Conservation (phyloP, 2,888 invertebrate genomes). For the Phragmatobia fuliginosa region DNA sequence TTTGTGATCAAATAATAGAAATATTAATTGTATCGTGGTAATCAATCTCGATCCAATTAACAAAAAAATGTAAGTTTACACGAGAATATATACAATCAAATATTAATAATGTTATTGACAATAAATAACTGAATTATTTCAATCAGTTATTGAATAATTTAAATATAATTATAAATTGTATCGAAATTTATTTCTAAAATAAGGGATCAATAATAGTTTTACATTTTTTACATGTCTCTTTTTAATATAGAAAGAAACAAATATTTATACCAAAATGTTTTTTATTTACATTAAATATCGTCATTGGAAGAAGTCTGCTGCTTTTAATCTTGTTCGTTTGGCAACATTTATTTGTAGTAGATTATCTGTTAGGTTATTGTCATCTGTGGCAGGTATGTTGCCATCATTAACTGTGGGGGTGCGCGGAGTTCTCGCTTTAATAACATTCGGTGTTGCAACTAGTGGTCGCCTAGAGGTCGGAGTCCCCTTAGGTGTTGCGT, state of each 20-base stretch:
- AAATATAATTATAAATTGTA: too few species aligned
- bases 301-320: slow-evolving; percentile 92
- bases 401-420: slow-evolving; percentile 36
- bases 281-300: slow-evolving; percentile 22
- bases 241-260: slow-evolving; percentile 9
- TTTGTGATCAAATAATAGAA: not conserved
- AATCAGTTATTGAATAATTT: too few species aligned
- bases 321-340: slow-evolving; percentile 90
- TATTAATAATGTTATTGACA: not conserved
- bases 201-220: not conserved
- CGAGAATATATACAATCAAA: not conserved
- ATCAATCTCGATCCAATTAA: not conserved
- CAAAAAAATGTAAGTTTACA: not conserved
- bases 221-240: not conserved
- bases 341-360: slow-evolving; percentile 92
- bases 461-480: slow-evolving; percentile 56
- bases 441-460: slow-evolving; percentile 62
- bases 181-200: not conserved
- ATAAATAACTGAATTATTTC: too few species aligned
- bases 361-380: slow-evolving; percentile 92
- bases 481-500: slow-evolving; percentile 63
- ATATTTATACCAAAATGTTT: slow-evolving; percentile 3
- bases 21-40: too few species aligned
- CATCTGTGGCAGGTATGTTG: slow-evolving; percentile 58
- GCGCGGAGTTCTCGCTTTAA: slow-evolving; percentile 43